Percentiles rank a stretch among this genome's conserved stretches.
Conservation (phyloP, 1,140 invertebrate genomes). For the Xylocopa sonorina region DNA sequence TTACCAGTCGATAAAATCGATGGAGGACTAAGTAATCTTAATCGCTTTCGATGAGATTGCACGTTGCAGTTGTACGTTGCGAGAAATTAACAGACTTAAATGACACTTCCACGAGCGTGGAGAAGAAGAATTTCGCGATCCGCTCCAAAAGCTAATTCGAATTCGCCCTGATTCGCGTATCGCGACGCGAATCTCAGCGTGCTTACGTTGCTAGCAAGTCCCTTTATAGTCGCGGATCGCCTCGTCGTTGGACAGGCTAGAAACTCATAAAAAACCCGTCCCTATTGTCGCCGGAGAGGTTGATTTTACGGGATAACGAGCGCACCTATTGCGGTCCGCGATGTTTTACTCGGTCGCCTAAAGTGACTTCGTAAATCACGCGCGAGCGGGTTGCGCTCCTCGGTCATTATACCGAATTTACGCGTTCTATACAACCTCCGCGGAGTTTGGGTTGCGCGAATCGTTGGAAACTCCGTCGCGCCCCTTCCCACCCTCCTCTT, state of each 20-base stretch:
- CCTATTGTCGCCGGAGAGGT: constrained; percentile 41
- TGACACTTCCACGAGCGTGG: too few relatives aligned
- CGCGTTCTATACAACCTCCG: constrained; percentile 44
- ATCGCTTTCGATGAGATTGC: too few relatives aligned
- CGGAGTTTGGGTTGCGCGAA: constrained; percentile 28
- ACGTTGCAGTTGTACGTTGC: too few relatives aligned
- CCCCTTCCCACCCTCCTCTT: constrained; percentile 23
- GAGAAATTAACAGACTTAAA: too few relatives aligned
- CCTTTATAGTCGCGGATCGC: too few relatives aligned
- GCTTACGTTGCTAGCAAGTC: too few relatives aligned
- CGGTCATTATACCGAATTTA: constrained; percentile 67
- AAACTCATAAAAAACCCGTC: constrained; percentile 14
- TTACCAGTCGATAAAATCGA: neutral
- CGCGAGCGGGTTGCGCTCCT: constrained; percentile 48
- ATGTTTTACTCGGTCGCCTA: constrained; percentile 61
- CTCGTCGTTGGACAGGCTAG: too few relatives aligned
- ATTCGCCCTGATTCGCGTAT: too few relatives aligned
- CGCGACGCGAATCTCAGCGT: too few relatives aligned
- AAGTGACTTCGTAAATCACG: constrained; percentile 68
- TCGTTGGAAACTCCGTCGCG: constrained; percentile 43
- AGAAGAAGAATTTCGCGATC: too few relatives aligned
- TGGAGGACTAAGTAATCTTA: neutral
- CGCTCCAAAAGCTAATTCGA: too few relatives aligned
- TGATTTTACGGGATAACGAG: constrained; percentile 58
- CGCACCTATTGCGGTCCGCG: constrained; percentile 57